Evolutionary conservation across 2,888 invertebrate species (phyloP).

Genomic region (Epicampocera succincta): DNA sequence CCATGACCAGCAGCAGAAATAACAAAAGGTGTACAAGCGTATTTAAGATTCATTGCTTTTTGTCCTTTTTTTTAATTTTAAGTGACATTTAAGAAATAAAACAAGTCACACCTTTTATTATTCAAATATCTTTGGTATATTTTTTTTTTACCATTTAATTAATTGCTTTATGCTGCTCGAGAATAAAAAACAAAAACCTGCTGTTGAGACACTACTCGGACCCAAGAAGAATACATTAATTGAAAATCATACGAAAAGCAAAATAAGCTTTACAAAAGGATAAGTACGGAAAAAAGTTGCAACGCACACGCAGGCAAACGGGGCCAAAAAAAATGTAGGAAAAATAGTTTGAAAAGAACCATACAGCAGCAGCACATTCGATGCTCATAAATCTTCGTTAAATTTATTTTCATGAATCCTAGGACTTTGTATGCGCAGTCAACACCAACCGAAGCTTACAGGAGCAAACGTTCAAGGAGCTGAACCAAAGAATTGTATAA

Average conservation of each 20-base stretch:
- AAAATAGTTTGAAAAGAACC: slow-evolving; percentile 66
- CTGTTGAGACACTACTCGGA: slow-evolving; percentile 32
- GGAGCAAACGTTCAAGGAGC: slow-evolving; percentile 45
- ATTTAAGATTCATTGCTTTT: slow-evolving; percentile 27
- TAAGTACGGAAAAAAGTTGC: slow-evolving; percentile 14
- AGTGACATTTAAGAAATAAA: slow-evolving; percentile 34
- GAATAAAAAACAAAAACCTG: background rate
- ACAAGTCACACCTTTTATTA: slow-evolving; percentile 42
- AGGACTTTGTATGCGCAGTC: slow-evolving; percentile 58
- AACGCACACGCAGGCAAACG: background rate
- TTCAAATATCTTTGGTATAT: slow-evolving; percentile 54
- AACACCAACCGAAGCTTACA: slow-evolving; percentile 49
- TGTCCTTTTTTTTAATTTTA: slow-evolving; percentile 2
- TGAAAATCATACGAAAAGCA: slow-evolving; percentile 60
- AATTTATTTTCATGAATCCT: slow-evolving; percentile 63
- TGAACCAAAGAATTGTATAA: slow-evolving; percentile 52
- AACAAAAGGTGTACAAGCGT: slow-evolving; percentile 2
- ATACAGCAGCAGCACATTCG: slow-evolving; percentile 64
- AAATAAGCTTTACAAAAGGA: slow-evolving; percentile 52
- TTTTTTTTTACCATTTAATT: slow-evolving; percentile 52
- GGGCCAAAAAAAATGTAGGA: slow-evolving; percentile 33
- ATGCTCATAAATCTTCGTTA: slow-evolving; percentile 70
- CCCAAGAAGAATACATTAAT: slow-evolving; percentile 50
- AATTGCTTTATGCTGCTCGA: slow-evolving; percentile 50
- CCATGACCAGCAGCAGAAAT: background rate